Evolutionary conservation across 92 coral and sea anemone species (phyloP).

Genomic region (Epizoanthus ramosus): DNA sequence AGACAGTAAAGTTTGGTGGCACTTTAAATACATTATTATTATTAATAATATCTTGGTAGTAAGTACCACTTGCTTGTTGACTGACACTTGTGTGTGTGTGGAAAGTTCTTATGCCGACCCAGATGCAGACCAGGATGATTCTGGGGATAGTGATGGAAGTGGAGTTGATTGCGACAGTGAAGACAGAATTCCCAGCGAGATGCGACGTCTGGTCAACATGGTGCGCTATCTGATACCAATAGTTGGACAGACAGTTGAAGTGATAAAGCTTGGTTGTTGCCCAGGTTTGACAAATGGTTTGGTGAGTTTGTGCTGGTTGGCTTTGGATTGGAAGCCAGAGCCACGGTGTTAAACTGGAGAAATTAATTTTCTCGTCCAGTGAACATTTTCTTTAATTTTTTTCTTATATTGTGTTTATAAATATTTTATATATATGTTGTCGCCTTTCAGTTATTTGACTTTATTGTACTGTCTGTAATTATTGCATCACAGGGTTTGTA

Average conservation of each 20-base stretch:
- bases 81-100: constrained; percentile 40
- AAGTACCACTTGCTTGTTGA: not conserved
- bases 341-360: not conserved
- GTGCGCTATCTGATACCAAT: constrained; percentile 87
- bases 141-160: constrained; percentile 57
- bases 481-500: no score
- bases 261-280: constrained; percentile 86
- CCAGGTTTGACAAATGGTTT: constrained; percentile 93
- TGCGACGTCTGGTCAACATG: constrained; percentile 75
- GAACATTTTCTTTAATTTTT: no score
- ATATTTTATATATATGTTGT: no score
- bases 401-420: no score
- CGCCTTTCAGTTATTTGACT: no score
- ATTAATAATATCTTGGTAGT: no score
- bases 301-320: constrained; percentile 67
- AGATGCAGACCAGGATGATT: constrained; percentile 77
- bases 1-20: no score
- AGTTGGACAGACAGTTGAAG: constrained; percentile 82
- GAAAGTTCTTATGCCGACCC: constrained; percentile 80
- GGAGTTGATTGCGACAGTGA: constrained; percentile 52
- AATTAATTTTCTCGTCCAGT: not conserved
- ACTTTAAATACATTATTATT: no score
- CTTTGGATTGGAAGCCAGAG: not conserved
- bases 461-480: no score
- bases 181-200: constrained; percentile 52